A percentile compares a stretch with the other conserved stretches of the same genome.
Evolutionary conservation across 2,797 vertebrate genomes (phyloP).

Genomic region (Anguilla pacifica): DNA sequence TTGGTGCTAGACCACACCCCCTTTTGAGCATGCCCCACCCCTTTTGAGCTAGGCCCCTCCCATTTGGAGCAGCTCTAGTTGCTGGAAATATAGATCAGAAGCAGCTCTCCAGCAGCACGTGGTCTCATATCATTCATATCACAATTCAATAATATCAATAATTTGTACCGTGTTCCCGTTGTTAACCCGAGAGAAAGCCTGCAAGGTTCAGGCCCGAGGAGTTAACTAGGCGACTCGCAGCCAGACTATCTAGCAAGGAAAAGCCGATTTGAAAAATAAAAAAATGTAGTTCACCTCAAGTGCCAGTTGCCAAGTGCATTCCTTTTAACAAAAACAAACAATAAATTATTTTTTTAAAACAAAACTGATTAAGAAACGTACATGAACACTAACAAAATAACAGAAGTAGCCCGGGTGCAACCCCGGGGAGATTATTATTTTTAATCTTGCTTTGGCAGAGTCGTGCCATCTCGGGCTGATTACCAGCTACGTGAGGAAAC

Average conservation of each 20-base stretch:
- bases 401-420: background rate
- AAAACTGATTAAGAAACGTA: background rate
- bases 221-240: background rate
- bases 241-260: background rate
- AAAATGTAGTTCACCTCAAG: background rate
- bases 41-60: too few relatives aligned
- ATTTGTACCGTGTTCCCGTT: background rate
- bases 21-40: too few relatives aligned
- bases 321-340: too few relatives aligned
- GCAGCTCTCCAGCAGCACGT: background rate
- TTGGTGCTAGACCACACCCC: too few relatives aligned
- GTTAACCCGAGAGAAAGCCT: background rate
- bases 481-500: background rate
- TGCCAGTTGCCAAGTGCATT: background rate
- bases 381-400: background rate
- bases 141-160: too few relatives aligned
- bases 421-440: background rate
- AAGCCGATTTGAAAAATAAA: background rate
- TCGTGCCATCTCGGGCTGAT: background rate
- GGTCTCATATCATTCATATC: background rate
- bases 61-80: too few relatives aligned
- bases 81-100: background rate
- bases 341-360: background rate
- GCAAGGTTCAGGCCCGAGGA: background rate
- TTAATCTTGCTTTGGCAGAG: background rate